phyloP scores from a whole-genome alignment of 2,113 vertebrate species.

The Damaliscus lunatus region DNA sequence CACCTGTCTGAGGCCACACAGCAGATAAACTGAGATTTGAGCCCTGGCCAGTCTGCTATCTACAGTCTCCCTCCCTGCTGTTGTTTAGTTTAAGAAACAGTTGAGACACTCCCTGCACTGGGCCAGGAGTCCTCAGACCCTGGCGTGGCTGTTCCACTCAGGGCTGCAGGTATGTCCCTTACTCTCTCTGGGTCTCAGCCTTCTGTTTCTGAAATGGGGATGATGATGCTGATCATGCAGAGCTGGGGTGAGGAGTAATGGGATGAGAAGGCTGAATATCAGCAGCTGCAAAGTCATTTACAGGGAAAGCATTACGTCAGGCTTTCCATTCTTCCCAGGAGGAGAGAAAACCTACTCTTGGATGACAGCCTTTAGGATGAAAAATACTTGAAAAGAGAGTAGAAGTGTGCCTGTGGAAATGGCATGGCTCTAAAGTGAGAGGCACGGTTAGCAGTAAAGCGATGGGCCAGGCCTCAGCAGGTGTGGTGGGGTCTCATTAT shows the following conservation, averaged over 20 bases:
- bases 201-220: not conserved
- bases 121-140: not conserved
- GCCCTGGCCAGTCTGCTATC: not conserved
- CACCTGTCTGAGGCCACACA: not conserved
- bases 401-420: not conserved
- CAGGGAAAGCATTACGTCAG: not conserved
- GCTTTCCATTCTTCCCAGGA: not conserved
- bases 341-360: not conserved
- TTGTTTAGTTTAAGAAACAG: not conserved
- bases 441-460: not conserved
- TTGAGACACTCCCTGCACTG: not conserved
- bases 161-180: not conserved
- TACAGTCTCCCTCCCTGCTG: not conserved
- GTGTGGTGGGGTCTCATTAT: not conserved
- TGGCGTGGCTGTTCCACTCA: not conserved
- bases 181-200: not conserved
- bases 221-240: fast-evolving
- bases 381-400: not conserved
- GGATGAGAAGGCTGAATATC: fast-evolving
- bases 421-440: not conserved
- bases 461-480: not conserved
- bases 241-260: not conserved
- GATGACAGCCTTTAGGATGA: conserved; percentile 1
- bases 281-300: not conserved
- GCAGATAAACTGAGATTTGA: not conserved